Conservation (phyloP, 2,888 invertebrate species). For the Matsumyia berberina region DNA sequence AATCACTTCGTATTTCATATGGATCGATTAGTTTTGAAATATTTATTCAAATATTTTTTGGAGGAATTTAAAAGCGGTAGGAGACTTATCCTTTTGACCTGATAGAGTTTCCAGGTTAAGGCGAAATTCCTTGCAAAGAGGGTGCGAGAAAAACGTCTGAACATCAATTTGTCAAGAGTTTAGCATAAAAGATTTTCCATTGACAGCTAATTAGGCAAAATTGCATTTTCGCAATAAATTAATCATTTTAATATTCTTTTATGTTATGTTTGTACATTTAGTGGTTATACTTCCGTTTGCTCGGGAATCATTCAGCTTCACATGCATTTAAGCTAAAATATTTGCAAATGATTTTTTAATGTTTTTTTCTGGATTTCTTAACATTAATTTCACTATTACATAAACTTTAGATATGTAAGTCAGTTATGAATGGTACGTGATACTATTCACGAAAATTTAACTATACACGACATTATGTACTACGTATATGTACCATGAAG, state of each 20-base stretch:
- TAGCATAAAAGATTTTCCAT: conserved; percentile 1
- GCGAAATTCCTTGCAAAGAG: background rate
- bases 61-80: conserved; percentile 4
- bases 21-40: background rate
- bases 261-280: background rate
- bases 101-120: background rate
- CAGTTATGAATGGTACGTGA: too few relatives aligned
- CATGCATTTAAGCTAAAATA: too few relatives aligned
- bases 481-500: too few relatives aligned
- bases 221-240: conserved; percentile 2
- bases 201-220: conserved; percentile 29
- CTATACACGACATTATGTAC: too few relatives aligned
- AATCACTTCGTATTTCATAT: conserved; percentile 36
- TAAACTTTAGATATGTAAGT: too few relatives aligned
- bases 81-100: background rate
- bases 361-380: too few relatives aligned
- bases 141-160: background rate
- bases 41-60: background rate
- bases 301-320: too few relatives aligned
- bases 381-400: too few relatives aligned
- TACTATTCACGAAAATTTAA: too few relatives aligned
- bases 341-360: too few relatives aligned
- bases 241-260: background rate
- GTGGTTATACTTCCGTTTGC: too few relatives aligned
- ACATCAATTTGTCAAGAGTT: conserved; percentile 6